phyloP scores from a whole-genome alignment of 2,113 vertebrate genomes.

The Spheniscus mendiculus region DNA sequence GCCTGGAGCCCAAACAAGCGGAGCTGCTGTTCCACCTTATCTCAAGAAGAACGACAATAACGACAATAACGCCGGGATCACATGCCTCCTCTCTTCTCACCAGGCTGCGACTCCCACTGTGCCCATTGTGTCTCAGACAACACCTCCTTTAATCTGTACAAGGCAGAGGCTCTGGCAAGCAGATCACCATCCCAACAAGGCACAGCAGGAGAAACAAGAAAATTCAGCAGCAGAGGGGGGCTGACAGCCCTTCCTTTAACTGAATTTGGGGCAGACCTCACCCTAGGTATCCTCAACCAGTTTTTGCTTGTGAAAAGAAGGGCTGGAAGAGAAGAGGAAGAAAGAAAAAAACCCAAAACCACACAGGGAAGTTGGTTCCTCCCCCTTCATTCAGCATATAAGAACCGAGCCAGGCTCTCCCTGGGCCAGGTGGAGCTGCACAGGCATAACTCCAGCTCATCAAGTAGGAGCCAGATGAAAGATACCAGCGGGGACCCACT shows the following conservation, averaged over 20 bases:
- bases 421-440: not conserved
- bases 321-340: not conserved
- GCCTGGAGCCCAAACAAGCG: not conserved
- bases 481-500: fast-evolving
- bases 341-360: not conserved
- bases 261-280: not conserved
- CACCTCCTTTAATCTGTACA: not conserved
- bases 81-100: not conserved
- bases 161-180: not conserved
- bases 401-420: not conserved
- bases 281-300: not conserved
- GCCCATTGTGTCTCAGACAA: not conserved
- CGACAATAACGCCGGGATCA: not conserved
- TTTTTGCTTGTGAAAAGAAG: not conserved
- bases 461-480: not conserved
- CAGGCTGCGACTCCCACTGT: not conserved
- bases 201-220: not conserved
- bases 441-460: not conserved
- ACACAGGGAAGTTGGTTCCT: not conserved
- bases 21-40: not conserved
- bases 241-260: not conserved
- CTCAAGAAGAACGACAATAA: not conserved
- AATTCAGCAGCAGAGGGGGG: not conserved
- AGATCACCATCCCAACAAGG: not conserved
- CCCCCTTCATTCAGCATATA: too few species aligned